A percentile compares a stretch with the other conserved stretches of the same genome.
Conservation (phyloP, 2,113 vertebrate species). For the Melanostigma gelatinosum region DNA sequence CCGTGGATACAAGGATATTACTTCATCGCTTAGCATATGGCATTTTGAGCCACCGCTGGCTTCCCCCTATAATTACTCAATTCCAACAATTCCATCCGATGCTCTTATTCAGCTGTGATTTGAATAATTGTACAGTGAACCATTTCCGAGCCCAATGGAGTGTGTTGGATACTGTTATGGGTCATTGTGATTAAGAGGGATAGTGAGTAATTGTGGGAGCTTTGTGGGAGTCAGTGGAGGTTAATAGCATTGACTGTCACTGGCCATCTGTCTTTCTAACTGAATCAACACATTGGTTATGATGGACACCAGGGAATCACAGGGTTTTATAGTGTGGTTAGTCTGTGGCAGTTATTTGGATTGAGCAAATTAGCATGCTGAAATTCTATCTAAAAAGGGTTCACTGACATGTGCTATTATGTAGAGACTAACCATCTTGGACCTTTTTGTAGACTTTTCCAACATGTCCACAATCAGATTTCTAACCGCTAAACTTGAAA, state of each 20-base stretch:
- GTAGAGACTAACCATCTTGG: background rate
- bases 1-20: constrained; percentile 73
- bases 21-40: constrained; percentile 76
- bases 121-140: constrained; percentile 77
- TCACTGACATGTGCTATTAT: constrained; percentile 6
- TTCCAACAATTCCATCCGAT: constrained; percentile 68
- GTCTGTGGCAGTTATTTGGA: constrained; percentile 12
- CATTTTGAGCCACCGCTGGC: constrained; percentile 69
- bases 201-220: constrained; percentile 58
- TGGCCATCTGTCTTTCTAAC: constrained; percentile 37
- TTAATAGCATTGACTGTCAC: constrained; percentile 44
- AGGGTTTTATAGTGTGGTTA: constrained; percentile 11
- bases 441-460: background rate
- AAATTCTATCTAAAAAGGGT: constrained; percentile 2
- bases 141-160: constrained; percentile 51
- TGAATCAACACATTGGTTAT: constrained; percentile 45
- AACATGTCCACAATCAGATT: background rate
- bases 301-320: constrained; percentile 20
- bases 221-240: constrained; percentile 66
- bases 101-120: constrained; percentile 72
- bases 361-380: background rate
- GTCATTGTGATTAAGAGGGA: constrained; percentile 68
- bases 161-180: constrained; percentile 52
- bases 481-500: background rate
- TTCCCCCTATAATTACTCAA: constrained; percentile 76